Evolutionary conservation across 2,797 vertebrate genomes (phyloP).

Genomic region (Brachyrhaphis roseni): DNA sequence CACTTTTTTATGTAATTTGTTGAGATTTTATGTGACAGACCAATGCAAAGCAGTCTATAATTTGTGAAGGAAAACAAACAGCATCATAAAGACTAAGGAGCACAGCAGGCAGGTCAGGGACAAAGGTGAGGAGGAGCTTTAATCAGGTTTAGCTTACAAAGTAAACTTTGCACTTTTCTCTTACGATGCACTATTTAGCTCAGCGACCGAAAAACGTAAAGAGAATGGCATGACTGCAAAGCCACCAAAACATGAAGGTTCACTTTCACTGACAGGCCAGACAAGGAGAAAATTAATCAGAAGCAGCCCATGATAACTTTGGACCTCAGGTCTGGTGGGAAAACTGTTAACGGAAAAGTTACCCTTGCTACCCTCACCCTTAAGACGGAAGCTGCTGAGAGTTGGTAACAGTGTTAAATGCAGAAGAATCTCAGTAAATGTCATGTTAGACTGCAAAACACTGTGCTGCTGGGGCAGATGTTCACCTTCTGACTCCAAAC

Average conservation of each 20-base stretch:
- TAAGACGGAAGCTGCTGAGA: no score
- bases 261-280: background rate
- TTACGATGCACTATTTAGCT: background rate
- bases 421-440: background rate
- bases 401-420: background rate
- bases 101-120: background rate
- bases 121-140: background rate
- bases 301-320: background rate
- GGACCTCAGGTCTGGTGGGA: background rate
- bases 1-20: background rate
- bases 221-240: background rate
- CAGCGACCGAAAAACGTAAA: background rate
- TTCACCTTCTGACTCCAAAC: background rate
- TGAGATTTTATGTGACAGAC: background rate
- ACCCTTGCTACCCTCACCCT: no score
- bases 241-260: background rate
- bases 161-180: background rate
- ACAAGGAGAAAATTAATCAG: background rate
- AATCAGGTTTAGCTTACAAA: background rate
- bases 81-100: background rate
- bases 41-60: background rate
- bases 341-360: background rate
- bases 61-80: background rate
- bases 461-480: background rate
- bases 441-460: background rate